These are phyloP conservation scores for Xyrauchen texanus DNA, from an alignment of 2,113 vertebrate genomes.

Conservation along the genomic window DNA sequence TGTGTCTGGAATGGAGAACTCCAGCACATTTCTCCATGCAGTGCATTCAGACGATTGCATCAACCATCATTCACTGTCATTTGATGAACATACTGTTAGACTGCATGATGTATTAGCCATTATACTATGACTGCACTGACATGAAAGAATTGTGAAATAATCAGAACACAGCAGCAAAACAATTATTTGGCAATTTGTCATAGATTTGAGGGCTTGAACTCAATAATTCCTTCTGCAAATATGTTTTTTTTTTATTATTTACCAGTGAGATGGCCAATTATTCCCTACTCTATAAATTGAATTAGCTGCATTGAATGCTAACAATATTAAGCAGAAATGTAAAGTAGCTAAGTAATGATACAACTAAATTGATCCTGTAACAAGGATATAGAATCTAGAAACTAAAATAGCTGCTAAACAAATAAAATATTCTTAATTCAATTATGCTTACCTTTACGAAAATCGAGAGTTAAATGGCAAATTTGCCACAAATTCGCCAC, in stretches of 20 bases:
- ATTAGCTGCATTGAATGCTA: not conserved
- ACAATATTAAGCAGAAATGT: not conserved
- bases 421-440: too few species aligned
- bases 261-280: not conserved
- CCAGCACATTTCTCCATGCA: not conserved
- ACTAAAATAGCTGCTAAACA: not conserved
- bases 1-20: too few species aligned
- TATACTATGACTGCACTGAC: not conserved
- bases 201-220: not conserved
- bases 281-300: not conserved
- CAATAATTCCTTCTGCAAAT: not conserved
- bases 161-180: not conserved
- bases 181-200: slow-evolving; percentile 14
- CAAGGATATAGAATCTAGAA: not conserved
- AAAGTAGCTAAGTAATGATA: not conserved
- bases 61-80: too few species aligned
- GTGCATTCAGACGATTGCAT: slow-evolving; percentile 10
- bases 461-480: too few species aligned
- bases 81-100: not conserved
- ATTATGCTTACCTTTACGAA: too few species aligned
- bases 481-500: too few species aligned
- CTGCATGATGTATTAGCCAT: slow-evolving; percentile 6
- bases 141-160: slow-evolving; percentile 11
- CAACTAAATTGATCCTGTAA: not conserved
- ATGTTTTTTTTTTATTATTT: slow-evolving; percentile 7